A percentile compares a stretch with the other conserved stretches of the same genome.
Evolutionary conservation across 2,113 vertebrate species (phyloP).

Genomic region (Myotis brandtii): DNA sequence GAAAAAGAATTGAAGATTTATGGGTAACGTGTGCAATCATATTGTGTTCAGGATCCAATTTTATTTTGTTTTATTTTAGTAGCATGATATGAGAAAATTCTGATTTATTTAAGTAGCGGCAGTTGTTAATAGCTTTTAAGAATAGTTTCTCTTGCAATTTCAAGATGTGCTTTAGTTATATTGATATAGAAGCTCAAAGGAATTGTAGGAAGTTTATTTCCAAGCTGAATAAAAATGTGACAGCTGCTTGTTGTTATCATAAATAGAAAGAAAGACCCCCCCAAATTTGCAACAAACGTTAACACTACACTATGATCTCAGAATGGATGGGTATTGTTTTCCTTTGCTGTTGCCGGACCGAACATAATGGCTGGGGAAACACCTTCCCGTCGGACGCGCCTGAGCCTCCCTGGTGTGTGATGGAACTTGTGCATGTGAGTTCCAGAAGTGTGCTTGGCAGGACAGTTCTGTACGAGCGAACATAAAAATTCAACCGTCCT

Average conservation of each 20-base stretch:
- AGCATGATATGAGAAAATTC: neutral
- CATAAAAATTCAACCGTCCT: neutral
- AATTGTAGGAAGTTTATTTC: conserved; percentile 57
- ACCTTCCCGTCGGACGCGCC: neutral
- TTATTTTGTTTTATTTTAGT: conserved; percentile 4
- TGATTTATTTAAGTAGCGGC: neutral
- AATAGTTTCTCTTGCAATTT: conserved; percentile 40
- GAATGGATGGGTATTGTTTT: neutral
- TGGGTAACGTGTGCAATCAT: neutral
- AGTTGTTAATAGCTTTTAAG: conserved; percentile 40
- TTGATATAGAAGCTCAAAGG: conserved; percentile 5
- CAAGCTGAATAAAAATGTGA: conserved; percentile 51
- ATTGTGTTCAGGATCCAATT: neutral
- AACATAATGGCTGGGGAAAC: neutral
- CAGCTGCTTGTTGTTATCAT: conserved; percentile 25
- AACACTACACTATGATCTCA: neutral
- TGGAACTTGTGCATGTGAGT: neutral
- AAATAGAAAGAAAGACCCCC: conserved; percentile 38
- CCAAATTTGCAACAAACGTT: conserved; percentile 15
- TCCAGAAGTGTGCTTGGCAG: neutral
- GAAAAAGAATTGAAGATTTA: neutral
- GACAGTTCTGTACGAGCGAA: neutral
- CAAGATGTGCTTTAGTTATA: conserved; percentile 15
- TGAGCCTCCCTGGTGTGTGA: neutral
- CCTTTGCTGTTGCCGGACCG: neutral